Conservation (phyloP, 2,888 invertebrate genomes). For the Tetanocera ferruginea region DNA sequence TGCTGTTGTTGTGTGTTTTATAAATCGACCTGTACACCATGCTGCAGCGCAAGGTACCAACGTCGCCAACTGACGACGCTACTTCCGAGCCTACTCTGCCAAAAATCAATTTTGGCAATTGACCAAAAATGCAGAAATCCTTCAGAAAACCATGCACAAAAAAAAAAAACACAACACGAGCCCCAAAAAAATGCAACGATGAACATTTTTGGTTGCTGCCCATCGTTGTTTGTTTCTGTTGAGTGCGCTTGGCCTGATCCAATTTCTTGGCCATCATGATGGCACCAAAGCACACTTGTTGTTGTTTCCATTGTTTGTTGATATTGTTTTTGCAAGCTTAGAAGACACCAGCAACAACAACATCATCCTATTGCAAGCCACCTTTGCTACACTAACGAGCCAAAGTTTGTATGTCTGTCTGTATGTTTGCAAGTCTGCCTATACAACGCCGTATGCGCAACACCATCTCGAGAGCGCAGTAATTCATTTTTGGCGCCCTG, state of each 20-base stretch:
- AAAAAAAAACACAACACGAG: constrained; percentile 11
- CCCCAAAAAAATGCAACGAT: constrained; percentile 15
- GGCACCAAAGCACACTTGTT: constrained; percentile 33
- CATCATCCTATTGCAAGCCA: constrained; percentile 1
- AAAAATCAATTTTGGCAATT: constrained; percentile 60
- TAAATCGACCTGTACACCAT: neutral
- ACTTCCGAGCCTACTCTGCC: constrained; percentile 49
- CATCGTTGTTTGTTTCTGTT: constrained; percentile 6
- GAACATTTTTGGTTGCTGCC: neutral
- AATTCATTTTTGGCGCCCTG: constrained; percentile 35
- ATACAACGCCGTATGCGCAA: constrained; percentile 25
- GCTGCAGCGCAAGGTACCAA: constrained; percentile 14
- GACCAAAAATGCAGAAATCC: constrained; percentile 49
- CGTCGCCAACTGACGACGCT: constrained; percentile 28
- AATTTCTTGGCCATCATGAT: constrained; percentile 34
- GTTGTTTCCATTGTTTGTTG: constrained; percentile 24
- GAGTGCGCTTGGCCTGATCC: constrained; percentile 21
- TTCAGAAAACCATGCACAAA: neutral
- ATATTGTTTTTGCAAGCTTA: neutral
- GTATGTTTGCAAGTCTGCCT: neutral
- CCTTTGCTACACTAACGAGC: constrained; percentile 35
- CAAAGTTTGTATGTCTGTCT: neutral
- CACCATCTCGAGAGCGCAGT: constrained; percentile 32
- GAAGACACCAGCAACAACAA: neutral
- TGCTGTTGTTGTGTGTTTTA: neutral